Evolutionary conservation across 2,797 vertebrate genomes (phyloP).

Genomic region (Pagetopsis macropterus): DNA sequence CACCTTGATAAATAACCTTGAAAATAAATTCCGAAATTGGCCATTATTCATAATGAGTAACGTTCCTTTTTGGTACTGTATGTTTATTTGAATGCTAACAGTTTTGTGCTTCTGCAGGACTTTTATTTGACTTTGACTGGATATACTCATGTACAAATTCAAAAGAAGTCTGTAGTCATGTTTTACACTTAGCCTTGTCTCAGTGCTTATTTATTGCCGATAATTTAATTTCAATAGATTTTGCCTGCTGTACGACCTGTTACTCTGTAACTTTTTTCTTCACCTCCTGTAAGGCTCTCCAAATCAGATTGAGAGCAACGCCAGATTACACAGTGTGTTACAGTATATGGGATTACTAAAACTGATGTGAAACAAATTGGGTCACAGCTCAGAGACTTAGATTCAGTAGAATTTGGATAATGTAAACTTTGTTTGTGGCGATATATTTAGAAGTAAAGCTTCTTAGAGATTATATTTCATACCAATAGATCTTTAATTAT

Average conservation of each 20-base stretch:
- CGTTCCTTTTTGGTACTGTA: no score
- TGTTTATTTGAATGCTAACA: no score
- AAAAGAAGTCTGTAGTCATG: no score
- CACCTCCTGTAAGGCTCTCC: not conserved
- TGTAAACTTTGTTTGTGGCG: not conserved
- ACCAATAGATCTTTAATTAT: not conserved
- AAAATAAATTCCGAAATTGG: no score
- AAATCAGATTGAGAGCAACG: conserved; percentile 28
- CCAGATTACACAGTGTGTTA: conserved; percentile 47
- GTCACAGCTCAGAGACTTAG: conserved; percentile 43
- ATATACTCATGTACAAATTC: no score
- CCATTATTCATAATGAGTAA: no score
- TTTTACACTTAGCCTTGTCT: no score
- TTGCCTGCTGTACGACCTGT: not conserved
- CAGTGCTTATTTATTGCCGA: no score
- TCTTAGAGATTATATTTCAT: conserved; percentile 1
- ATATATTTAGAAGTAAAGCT: not conserved
- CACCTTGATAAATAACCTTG: no score
- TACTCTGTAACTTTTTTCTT: not conserved
- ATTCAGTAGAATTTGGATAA: conserved; percentile 14
- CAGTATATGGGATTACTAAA: conserved; percentile 47
- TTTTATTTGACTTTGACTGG: no score
- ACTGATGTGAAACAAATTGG: conserved; percentile 48
- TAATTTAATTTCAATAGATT: no score
- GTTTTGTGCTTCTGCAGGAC: no score